Conservation (phyloP, 2,113 vertebrate species). For the Eclectus roratus region DNA sequence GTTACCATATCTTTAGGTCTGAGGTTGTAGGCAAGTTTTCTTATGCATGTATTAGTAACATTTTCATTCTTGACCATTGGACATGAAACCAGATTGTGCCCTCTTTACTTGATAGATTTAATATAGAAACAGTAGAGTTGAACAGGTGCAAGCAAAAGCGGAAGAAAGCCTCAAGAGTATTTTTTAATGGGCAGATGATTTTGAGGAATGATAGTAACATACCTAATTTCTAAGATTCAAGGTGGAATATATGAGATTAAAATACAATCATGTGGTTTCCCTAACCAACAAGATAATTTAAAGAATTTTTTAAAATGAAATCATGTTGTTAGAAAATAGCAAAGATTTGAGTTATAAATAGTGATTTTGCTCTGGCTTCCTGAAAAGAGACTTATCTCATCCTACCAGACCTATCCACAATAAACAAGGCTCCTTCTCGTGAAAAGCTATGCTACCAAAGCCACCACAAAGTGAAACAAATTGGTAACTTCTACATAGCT, state of each 20-base stretch:
- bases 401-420: not conserved
- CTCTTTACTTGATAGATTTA: not conserved
- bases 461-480: not conserved
- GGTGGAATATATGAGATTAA: not conserved
- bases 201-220: not conserved
- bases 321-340: not conserved
- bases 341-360: not conserved
- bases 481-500: not conserved
- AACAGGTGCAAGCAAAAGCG: not conserved
- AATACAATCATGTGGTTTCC: not conserved
- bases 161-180: not conserved
- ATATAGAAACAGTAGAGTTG: not conserved
- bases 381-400: not conserved
- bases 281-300: not conserved
- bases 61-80: not conserved
- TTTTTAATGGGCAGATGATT: not conserved
- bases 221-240: not conserved
- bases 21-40: not conserved
- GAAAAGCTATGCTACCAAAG: not conserved
- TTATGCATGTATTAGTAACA: accelerated
- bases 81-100: not conserved
- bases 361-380: not conserved
- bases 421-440: not conserved
- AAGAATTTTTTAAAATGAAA: not conserved
- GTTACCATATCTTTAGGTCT: not conserved